phyloP scores from a whole-genome alignment of 2,888 invertebrate genomes.

The Eupithecia subumbrata region DNA sequence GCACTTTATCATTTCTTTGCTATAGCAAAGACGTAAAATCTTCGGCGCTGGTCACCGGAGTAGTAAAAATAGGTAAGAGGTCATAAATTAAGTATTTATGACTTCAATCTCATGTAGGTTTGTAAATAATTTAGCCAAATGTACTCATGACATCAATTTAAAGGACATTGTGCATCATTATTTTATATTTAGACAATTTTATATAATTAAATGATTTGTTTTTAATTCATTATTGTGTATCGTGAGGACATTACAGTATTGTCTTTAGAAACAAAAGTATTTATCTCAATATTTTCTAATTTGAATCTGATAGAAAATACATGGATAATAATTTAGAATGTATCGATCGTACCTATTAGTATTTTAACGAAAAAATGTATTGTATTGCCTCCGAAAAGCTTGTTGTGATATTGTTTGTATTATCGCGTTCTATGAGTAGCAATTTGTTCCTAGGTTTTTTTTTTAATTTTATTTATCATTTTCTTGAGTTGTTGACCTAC shows the following conservation, averaged over 20 bases:
- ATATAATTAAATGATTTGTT: constrained; percentile 3
- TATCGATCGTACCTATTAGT: background rate
- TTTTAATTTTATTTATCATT: constrained; percentile 46
- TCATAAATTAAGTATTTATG: constrained; percentile 37
- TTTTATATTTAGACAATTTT: constrained; percentile 17
- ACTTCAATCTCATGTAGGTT: constrained; percentile 37
- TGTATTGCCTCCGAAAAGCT: constrained; percentile 39
- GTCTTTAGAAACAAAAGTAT: constrained; percentile 12
- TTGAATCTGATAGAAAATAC: background rate
- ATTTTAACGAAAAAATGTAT: constrained; percentile 15
- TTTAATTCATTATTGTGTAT: background rate
- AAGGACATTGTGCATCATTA: constrained; percentile 20
- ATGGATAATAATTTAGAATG: background rate
- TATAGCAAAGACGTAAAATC: background rate
- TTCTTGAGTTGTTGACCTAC: constrained; percentile 42
- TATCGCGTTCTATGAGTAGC: constrained; percentile 45
- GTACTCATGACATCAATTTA: constrained; percentile 43
- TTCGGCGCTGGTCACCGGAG: constrained; percentile 59
- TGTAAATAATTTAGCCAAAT: constrained; percentile 36
- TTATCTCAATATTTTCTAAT: background rate
- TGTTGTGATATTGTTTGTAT: constrained; percentile 58
- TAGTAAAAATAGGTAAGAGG: constrained; percentile 39
- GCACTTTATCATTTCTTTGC: background rate
- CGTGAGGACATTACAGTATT: constrained; percentile 15
- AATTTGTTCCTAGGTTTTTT: constrained; percentile 58